Evolutionary conservation across 1,140 invertebrate genomes (phyloP).

Genomic region (Rhyzopertha dominica): DNA sequence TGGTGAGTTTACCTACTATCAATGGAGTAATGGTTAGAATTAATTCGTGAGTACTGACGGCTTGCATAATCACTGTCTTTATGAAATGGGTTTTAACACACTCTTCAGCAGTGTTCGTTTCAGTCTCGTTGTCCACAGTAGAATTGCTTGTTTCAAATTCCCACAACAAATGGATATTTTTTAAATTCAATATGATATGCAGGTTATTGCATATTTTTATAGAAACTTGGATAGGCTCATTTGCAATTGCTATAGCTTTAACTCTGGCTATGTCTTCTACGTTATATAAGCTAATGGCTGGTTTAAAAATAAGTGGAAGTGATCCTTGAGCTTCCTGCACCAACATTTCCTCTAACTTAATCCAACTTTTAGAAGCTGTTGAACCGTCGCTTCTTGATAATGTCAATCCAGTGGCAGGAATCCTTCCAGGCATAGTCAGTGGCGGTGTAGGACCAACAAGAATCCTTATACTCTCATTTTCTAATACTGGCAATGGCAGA

Average conservation of each 20-base stretch:
- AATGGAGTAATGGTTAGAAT: conserved; percentile 48
- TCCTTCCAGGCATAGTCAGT: conserved; percentile 46
- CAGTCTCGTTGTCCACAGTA: conserved; percentile 39
- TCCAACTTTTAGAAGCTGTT: conserved; percentile 54
- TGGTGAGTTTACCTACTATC: conserved; percentile 43
- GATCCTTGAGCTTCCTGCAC: conserved; percentile 63
- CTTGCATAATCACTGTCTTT: conserved; percentile 41
- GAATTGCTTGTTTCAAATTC: conserved; percentile 53
- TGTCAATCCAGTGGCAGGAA: conserved; percentile 45
- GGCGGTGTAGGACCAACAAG: conserved; percentile 54
- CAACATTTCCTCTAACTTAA: conserved; percentile 72
- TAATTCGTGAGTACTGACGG: conserved; percentile 42
- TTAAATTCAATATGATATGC: conserved; percentile 66
- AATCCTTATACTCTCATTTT: conserved; percentile 61
- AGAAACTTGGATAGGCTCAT: conserved; percentile 76
- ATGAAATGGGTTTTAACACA: conserved; percentile 46
- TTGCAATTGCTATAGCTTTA: conserved; percentile 65
- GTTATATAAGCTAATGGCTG: conserved; percentile 64
- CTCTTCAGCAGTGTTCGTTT: conserved; percentile 37
- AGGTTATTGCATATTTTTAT: conserved; percentile 75
- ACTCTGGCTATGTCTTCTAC: conserved; percentile 59
- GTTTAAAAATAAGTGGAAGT: conserved; percentile 73
- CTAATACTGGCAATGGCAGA: conserved; percentile 64
- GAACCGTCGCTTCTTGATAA: conserved; percentile 34
- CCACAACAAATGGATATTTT: conserved; percentile 77